Percentiles rank a stretch among this genome's conserved stretches.
Conservation (phyloP, 2,888 invertebrate species). For the Drosophila imparisetae region DNA sequence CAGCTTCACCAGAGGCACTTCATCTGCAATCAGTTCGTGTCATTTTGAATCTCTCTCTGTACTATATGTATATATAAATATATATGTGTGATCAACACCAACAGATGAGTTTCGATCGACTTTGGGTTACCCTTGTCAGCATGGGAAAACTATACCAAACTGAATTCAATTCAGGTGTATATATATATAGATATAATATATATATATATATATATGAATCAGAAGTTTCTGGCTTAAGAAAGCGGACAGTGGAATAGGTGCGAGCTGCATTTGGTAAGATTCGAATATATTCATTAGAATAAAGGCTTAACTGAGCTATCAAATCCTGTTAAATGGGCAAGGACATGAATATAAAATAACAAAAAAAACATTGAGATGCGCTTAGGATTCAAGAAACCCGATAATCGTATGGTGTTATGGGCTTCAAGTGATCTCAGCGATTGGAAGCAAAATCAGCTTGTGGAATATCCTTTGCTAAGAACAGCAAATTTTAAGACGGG, state of each 20-base stretch:
- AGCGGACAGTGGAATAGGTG: too few species aligned
- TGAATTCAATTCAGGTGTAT: background rate
- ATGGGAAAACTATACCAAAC: background rate
- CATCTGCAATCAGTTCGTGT: constrained; percentile 43
- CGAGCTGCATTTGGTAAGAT: too few species aligned
- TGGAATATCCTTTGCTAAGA: background rate
- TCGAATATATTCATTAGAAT: too few species aligned
- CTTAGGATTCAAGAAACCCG: background rate
- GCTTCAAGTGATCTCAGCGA: background rate
- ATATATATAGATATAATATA: too few species aligned
- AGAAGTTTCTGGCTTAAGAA: too few species aligned
- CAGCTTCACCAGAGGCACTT: constrained; percentile 62
- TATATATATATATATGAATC: too few species aligned
- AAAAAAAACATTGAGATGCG: too few species aligned
- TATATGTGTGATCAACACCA: background rate
- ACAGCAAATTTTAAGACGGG: background rate
- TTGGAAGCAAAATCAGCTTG: background rate
- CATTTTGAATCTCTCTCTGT: background rate
- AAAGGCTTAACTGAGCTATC: too few species aligned
- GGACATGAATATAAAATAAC: too few species aligned
- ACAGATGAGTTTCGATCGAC: background rate
- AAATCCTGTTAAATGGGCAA: too few species aligned
- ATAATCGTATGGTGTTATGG: background rate
- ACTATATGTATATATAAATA: background rate
- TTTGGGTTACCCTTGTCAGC: background rate